Evolutionary conservation across 1,140 invertebrate species (phyloP).

Genomic region (Paramacrobiotus metropolitanus): DNA sequence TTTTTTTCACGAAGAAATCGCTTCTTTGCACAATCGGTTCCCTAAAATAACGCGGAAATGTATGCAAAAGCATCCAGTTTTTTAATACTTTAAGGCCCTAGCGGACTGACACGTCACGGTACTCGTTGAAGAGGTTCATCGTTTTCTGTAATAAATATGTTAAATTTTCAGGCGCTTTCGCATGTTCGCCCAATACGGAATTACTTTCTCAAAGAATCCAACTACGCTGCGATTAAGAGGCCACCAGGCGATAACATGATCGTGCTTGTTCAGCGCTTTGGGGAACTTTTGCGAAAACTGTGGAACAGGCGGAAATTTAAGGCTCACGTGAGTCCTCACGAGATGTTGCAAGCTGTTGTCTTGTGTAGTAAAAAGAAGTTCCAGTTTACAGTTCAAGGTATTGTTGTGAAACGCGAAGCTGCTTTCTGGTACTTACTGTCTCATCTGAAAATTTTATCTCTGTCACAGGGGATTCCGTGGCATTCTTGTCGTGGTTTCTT

Average conservation of each 20-base stretch:
- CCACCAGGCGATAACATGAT: slow-evolving; percentile 65
- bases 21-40: too few species aligned
- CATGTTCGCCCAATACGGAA: slow-evolving; percentile 80
- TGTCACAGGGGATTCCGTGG: slow-evolving; percentile 71
- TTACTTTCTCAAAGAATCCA: slow-evolving; percentile 79
- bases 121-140: too few species aligned
- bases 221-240: slow-evolving; percentile 53
- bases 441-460: too few species aligned
- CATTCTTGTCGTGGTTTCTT: slow-evolving; percentile 47
- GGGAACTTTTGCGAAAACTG: slow-evolving; percentile 83
- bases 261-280: slow-evolving; percentile 81
- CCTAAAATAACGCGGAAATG: too few species aligned
- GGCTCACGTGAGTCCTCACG: slow-evolving; percentile 95
- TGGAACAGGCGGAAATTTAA: slow-evolving; percentile 99
- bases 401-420: slow-evolving; percentile 9
- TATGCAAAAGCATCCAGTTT: too few species aligned
- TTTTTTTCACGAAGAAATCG: too few species aligned
- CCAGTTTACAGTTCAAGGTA: slow-evolving; percentile 91
- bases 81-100: too few species aligned
- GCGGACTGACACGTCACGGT: too few species aligned
- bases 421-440: too few species aligned
- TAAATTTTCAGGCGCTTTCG: slow-evolving; percentile 49
- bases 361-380: slow-evolving; percentile 92
- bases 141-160: too few species aligned
- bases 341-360: slow-evolving; percentile 98